Evolutionary conservation across 2,113 vertebrate genomes (phyloP).

Genomic region (Hippocampus comes): DNA sequence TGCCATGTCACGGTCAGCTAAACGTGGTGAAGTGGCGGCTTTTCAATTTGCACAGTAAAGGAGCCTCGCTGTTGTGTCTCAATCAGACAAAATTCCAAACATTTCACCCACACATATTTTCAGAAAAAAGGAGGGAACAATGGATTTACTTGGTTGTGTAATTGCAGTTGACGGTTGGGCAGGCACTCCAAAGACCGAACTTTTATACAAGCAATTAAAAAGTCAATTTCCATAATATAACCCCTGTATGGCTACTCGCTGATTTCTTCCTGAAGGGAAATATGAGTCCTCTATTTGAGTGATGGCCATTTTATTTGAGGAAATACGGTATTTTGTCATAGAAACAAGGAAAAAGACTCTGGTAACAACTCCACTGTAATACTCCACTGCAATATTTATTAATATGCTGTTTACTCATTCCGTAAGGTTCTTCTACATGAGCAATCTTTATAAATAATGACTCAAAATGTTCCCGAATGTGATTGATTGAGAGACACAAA

Average conservation of each 20-base stretch:
- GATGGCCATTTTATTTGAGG: neutral
- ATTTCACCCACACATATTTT: no score
- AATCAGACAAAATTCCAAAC: no score
- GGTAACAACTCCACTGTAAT: neutral
- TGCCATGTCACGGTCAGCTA: no score
- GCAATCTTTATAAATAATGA: slow-evolving; percentile 14
- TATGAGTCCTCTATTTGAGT: neutral
- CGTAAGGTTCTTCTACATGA: slow-evolving; percentile 15
- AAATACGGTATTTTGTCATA: neutral
- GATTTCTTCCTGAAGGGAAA: neutral
- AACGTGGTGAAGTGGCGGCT: no score
- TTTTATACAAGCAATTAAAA: neutral
- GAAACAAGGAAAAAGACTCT: neutral
- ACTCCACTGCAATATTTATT: slow-evolving; percentile 5
- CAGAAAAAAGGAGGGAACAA: neutral
- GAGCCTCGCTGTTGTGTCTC: no score
- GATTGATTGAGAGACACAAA: slow-evolving; percentile 32
- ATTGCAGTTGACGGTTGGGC: neutral
- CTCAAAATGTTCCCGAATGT: slow-evolving; percentile 16
- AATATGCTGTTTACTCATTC: slow-evolving; percentile 8
- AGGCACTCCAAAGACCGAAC: neutral
- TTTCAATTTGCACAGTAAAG: no score
- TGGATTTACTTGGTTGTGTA: neutral
- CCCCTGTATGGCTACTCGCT: neutral
- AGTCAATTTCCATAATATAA: neutral